phyloP scores from a whole-genome alignment of 2,113 vertebrate genomes.

The Chloropsis hardwickii region DNA sequence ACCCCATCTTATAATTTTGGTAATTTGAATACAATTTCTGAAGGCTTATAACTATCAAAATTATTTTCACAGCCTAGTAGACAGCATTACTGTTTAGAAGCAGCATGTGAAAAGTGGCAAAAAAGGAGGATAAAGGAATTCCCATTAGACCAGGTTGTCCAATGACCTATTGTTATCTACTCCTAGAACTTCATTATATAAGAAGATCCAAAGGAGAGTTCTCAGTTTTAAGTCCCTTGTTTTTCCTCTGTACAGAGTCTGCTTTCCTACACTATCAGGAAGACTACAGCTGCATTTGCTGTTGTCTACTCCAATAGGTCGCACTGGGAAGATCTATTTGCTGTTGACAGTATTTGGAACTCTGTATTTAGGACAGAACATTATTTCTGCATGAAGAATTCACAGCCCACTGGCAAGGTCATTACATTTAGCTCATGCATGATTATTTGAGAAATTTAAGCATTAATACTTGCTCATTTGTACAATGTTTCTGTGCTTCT shows the following conservation, averaged over 20 bases:
- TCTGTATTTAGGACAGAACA: not conserved
- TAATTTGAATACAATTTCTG: not conserved
- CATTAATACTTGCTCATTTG: not conserved
- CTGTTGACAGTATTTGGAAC: not conserved
- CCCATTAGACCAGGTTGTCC: not conserved
- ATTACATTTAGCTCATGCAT: not conserved
- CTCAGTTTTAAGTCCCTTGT: not conserved
- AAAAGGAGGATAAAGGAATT: not conserved
- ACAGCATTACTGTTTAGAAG: not conserved
- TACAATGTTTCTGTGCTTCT: not conserved
- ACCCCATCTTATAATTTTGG: not conserved
- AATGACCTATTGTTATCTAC: not conserved
- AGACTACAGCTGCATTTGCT: not conserved
- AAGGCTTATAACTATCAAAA: not conserved
- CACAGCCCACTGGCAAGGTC: constrained; percentile 42
- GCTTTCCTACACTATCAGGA: not conserved
- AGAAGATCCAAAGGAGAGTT: not conserved
- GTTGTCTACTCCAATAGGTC: not conserved
- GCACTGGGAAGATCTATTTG: constrained; percentile 9
- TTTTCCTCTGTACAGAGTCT: not conserved
- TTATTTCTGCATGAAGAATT: constrained; percentile 29
- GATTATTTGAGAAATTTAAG: constrained; percentile 1
- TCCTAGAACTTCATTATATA: not conserved
- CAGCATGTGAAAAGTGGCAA: not conserved
- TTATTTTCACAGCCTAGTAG: not conserved